Percentiles rank a stretch among this genome's conserved stretches.
Conservation (phyloP, 23 tunicate species). For the Ascidia mentula region DNA sequence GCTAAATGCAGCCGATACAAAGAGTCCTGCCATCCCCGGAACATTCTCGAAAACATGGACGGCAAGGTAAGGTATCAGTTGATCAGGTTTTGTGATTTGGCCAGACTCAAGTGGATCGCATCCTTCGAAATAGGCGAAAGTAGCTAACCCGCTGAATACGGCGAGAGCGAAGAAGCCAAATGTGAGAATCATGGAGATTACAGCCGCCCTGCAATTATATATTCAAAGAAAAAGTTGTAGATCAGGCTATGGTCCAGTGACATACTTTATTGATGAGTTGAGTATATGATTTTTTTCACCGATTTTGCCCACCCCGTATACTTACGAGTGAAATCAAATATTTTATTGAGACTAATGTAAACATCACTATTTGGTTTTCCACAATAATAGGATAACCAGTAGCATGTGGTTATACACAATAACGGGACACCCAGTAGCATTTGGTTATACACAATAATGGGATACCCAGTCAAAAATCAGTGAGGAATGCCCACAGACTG, state of each 20-base stretch:
- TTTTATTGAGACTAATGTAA: neutral
- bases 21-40: constrained; percentile 74
- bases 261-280: too few relatives aligned
- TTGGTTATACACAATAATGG: too few relatives aligned
- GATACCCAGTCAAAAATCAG: too few relatives aligned
- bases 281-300: too few relatives aligned
- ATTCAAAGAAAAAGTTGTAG: too few relatives aligned
- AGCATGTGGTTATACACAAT: too few relatives aligned
- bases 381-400: too few relatives aligned
- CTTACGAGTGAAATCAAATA: too few relatives aligned
- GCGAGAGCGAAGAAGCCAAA: neutral
- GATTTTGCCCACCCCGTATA: too few relatives aligned
- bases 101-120: constrained; percentile 45
- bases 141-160: constrained; percentile 5
- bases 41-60: constrained; percentile 27
- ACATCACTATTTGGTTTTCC: neutral
- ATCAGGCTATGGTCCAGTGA: too few relatives aligned
- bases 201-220: neutral
- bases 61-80: constrained; percentile 54
- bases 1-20: constrained; percentile 68
- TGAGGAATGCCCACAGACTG: too few relatives aligned
- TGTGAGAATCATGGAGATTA: neutral
- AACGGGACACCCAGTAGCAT: too few relatives aligned
- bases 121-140: constrained; percentile 38
- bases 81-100: constrained; percentile 37